Evolutionary conservation across 1,140 invertebrate species (phyloP), one percentile per base, ranked within the genome.

Genomic region (Ceratoteleas bidentatus): DNA sequence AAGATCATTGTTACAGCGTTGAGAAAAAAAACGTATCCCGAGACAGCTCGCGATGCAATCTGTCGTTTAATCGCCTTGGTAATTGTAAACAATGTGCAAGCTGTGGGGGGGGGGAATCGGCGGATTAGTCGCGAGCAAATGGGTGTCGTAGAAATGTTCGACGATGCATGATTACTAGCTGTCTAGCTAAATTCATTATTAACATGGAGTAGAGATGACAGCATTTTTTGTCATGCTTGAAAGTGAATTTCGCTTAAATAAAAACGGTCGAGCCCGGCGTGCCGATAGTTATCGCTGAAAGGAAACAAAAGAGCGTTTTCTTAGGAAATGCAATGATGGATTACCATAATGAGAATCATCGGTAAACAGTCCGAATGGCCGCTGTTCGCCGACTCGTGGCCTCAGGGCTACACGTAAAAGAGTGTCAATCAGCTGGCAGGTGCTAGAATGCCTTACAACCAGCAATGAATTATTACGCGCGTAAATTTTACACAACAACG

Each of bases 271-370:
- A 54, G 6, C 36, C 65, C 66, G 36, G 60, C 11, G 32, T 16
- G 52, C 38, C 45, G 61, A 78, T 78, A 53, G 10, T 65, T 43
- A 73, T 80, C 62, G 61, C 53, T 32, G 60, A 66, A 81, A 61
- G 57, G 54, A 64, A 74, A 81, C 70, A 81, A 81, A 74, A 74
- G 58, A 68, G 9, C 15, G 43, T 38, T 54, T 74, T 81, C 77
- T 74, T 61, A 43, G 15, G 62, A 74, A 81, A 69, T 65, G 57
- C 64, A 69, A 74, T 65, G 64, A 74, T 40, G 64, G 36, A 74
- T 81, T 74, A 74, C 43, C 65, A 74, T 81, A 81, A 74, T 81
- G 64, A 81, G 77, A 68, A 69, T 74, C 57, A 69, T 80, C 69
- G 49, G 38, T 34, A 69, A 81, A 74, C 57, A 69, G 64, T 56